phyloP scores from a whole-genome alignment of 1,140 invertebrate species.

The Piezodorus guildinii region DNA sequence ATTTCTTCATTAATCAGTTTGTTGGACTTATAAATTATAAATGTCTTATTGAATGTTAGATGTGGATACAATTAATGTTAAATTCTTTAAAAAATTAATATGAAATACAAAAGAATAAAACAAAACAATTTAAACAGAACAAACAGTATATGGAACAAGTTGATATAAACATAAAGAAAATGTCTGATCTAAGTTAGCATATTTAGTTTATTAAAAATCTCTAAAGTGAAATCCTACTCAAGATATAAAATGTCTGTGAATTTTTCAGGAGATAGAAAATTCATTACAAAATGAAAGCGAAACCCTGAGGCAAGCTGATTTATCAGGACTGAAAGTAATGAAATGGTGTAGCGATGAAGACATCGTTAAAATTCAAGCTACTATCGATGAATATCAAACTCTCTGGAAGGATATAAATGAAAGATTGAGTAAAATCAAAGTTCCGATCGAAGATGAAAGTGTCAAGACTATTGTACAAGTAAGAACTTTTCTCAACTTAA shows the following conservation, averaged over 20 bases:
- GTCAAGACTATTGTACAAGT: background rate
- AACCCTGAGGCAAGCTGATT: conserved; percentile 43
- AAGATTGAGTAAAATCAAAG: conserved; percentile 2
- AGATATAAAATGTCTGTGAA: background rate
- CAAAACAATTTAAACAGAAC: too few relatives aligned
- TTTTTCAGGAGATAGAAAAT: conserved; percentile 39
- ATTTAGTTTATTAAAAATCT: too few relatives aligned
- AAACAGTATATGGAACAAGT: too few relatives aligned
- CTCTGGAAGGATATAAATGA: conserved; percentile 49
- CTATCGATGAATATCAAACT: conserved; percentile 55
- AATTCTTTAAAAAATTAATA: too few relatives aligned
- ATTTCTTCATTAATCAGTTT: background rate
- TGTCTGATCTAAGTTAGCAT: too few relatives aligned
- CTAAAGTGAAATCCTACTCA: too few relatives aligned
- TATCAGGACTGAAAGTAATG: conserved; percentile 46
- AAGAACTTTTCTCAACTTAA: background rate
- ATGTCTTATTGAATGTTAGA: too few relatives aligned
- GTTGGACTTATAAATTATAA: too few relatives aligned
- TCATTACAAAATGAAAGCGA: conserved; percentile 42
- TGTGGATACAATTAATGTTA: too few relatives aligned
- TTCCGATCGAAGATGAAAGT: background rate
- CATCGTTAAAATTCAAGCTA: conserved; percentile 42
- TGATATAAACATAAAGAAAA: too few relatives aligned
- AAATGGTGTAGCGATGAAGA: conserved; percentile 41
- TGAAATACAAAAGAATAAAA: too few relatives aligned